Evolutionary conservation across 2,797 vertebrate species (phyloP), one percentile per base, ranked within the genome.

Genomic region (Lagocephalus sceleratus): DNA sequence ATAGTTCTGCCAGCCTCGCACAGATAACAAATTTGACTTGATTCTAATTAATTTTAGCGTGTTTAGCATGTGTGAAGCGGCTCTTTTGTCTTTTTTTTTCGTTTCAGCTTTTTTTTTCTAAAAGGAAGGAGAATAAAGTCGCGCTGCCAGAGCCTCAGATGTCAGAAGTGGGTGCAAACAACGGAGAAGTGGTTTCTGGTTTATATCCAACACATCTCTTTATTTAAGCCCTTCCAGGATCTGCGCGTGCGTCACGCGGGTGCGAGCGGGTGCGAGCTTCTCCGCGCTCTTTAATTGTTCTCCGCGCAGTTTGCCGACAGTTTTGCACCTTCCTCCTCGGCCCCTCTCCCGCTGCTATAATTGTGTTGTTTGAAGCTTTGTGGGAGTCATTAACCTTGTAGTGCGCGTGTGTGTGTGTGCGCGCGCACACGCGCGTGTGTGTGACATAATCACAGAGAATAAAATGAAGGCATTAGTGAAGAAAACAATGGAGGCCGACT

Each of bases 381-480:
- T 61, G 40, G 25, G 47, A 44, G 68, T 76, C 72, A 75, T 80
- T 81, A 79, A 78, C 71, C 73, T 71, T 73, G 68, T 50, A 64
- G 73, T 57, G 62, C 57, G 76, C 10, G 26, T 20, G 17, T 55
- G n/a, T 66, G 23, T 21, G 46, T 39, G 20, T 22, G 16, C 16
- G 38, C 38, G 53, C 42, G 26, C 11, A 10, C 3, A 12, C 14
- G 32, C 14, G 32, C 14, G 32, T 10, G 9, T 29, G 29, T 29
- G 50, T 42, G 7, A 3, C 12, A 47, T 39, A 56, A 55, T 54
- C 26, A 21, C 23, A 43, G 10, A 2, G 11, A 14, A 4, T 35
- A 35, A 35, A 35, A 35, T 6, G 32, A 25, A 25, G 32, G 12
- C 32, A 35, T 35, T 35, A 35, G 40, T 5, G 16, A 1, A 2